These are phyloP conservation scores for Malurus elegans DNA, from an alignment of 2,113 vertebrate species.

Conservation along the genomic window DNA sequence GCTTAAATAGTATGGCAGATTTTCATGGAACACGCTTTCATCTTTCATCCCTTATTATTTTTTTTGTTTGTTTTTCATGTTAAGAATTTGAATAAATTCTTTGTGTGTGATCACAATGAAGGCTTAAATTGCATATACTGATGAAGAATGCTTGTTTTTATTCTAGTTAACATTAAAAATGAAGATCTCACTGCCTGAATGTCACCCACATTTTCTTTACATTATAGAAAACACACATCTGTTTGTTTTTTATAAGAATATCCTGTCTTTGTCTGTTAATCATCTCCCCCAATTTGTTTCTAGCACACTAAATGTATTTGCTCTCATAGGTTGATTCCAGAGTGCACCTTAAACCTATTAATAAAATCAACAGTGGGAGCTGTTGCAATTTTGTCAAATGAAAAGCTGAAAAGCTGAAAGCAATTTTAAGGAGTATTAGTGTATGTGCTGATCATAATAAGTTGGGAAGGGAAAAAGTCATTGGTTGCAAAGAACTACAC, in stretches of 20 bases:
- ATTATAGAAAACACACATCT: neutral
- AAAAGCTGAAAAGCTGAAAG: neutral
- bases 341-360: neutral
- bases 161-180: neutral
- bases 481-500: neutral
- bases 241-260: neutral
- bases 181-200: neutral
- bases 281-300: neutral
- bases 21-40: neutral
- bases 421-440: neutral
- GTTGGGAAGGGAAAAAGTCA: neutral
- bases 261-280: neutral
- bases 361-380: neutral
- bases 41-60: neutral
- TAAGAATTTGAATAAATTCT: neutral
- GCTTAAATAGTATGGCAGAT: neutral
- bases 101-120: neutral
- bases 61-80: neutral
- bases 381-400: neutral
- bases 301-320: neutral
- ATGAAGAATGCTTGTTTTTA: neutral
- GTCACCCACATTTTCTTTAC: neutral
- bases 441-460: neutral
- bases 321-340: neutral
- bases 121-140: neutral